Percentiles rank a stretch among this genome's conserved stretches.
phyloP scores from a whole-genome alignment of 2,797 vertebrate species.

The Mallotus villosus region DNA sequence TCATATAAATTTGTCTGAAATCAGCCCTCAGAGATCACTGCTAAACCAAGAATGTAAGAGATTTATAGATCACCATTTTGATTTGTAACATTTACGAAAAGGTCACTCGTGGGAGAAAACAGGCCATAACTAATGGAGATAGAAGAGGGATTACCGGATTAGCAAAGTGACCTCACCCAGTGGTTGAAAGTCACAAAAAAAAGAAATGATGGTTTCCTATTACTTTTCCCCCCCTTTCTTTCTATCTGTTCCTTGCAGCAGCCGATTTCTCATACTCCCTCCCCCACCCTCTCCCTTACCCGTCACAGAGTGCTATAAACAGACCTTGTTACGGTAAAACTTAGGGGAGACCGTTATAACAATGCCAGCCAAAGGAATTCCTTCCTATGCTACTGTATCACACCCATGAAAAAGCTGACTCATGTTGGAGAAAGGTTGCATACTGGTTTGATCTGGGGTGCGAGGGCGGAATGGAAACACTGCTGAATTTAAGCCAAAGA shows the following conservation, averaged over 20 bases:
- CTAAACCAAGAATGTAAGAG: slow-evolving; percentile 10
- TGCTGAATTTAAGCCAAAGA: slow-evolving; percentile 17
- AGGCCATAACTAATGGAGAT: slow-evolving; percentile 27
- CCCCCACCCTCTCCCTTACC: slow-evolving; percentile 61
- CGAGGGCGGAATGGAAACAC: slow-evolving; percentile 42
- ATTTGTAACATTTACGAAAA: slow-evolving; percentile 30
- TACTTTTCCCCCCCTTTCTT: slow-evolving; percentile 55
- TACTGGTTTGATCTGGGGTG: slow-evolving; percentile 47
- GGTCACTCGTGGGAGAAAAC: slow-evolving; percentile 22
- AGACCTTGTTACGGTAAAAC: slow-evolving; percentile 66
- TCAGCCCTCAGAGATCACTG: slow-evolving; percentile 2
- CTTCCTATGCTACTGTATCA: slow-evolving; percentile 67
- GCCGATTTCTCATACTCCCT: slow-evolving; percentile 59
- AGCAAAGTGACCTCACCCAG: slow-evolving; percentile 53
- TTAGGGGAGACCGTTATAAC: slow-evolving; percentile 64
- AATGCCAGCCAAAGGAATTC: slow-evolving; percentile 67
- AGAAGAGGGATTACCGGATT: slow-evolving; percentile 49
- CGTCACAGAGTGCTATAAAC: slow-evolving; percentile 70
- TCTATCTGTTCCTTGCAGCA: slow-evolving; percentile 61
- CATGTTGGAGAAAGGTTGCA: slow-evolving; percentile 38
- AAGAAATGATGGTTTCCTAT: slow-evolving; percentile 53
- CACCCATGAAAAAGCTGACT: slow-evolving; percentile 66
- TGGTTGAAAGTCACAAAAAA: slow-evolving; percentile 58
- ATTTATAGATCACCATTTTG: slow-evolving; percentile 21
- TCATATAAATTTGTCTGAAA: neutral